Percentiles rank a stretch among this genome's conserved stretches.
phyloP scores from a whole-genome alignment of 1,140 invertebrate species.

The Leucophenga varia region DNA sequence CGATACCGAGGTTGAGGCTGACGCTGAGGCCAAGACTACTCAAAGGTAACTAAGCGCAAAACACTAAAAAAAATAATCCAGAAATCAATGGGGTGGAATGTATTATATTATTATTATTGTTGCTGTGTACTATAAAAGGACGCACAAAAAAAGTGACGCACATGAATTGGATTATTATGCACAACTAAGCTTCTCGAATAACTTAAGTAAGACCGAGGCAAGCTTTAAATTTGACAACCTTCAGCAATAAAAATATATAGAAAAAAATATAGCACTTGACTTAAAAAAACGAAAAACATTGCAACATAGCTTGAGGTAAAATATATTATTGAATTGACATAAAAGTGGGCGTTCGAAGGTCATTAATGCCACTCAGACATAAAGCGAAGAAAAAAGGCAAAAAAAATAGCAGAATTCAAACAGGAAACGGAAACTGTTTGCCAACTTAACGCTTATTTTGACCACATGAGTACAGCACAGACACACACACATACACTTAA shows the following conservation, averaged over 20 bases:
- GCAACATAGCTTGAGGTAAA: no score
- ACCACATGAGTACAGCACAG: slow-evolving; percentile 1
- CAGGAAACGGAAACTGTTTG: slow-evolving; percentile 50
- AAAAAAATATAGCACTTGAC: slow-evolving; percentile 8
- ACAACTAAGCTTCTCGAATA: slow-evolving; percentile 27
- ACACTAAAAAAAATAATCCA: slow-evolving; percentile 52
- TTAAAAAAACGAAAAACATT: slow-evolving; percentile 14
- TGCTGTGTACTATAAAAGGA: no score
- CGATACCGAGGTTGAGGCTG: no score
- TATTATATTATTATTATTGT: slow-evolving; percentile 5
- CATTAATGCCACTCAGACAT: slow-evolving; percentile 26
- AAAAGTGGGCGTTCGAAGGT: slow-evolving; percentile 21
- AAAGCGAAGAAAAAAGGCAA: not conserved
- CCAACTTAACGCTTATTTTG: slow-evolving; percentile 34
- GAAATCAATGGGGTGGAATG: slow-evolving; percentile 51
- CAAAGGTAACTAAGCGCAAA: slow-evolving; percentile 35
- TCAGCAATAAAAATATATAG: slow-evolving; percentile 43
- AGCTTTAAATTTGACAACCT: slow-evolving; percentile 27
- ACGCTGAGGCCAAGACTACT: slow-evolving; percentile 3
- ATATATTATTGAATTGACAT: slow-evolving; percentile 19
- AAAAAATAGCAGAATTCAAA: slow-evolving; percentile 30
- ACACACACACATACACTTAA: slow-evolving; percentile 18
- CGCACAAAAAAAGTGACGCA: slow-evolving; percentile 5
- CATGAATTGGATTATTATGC: slow-evolving; percentile 51
- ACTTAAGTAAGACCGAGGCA: no score